Base-by-base conservation (phyloP, 2,888 invertebrate genomes). In the Apodemia mormo region DNA sequence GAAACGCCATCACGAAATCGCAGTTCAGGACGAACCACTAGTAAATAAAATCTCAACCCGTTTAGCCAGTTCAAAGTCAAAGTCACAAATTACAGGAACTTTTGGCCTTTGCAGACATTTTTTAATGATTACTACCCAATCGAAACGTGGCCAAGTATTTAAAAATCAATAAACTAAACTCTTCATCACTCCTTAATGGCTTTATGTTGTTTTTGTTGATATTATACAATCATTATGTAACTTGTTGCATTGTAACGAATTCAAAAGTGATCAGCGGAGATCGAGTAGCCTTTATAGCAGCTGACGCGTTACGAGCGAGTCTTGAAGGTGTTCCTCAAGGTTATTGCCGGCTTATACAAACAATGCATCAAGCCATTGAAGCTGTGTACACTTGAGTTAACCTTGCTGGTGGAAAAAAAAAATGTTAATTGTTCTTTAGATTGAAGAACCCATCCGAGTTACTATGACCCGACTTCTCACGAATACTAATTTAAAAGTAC, bases 231-330 rank as follows among this genome's bases (percentile, higher is more conserved):
- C 1, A 37, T 61, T 61, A 61, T 61, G 61, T 61, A 61, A 33
- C 61, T 33, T n/a, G 52, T 33, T 33, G 61, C 61, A 61, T 30
- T 61, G 33, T 61, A 33, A 61, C 61, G 61, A 61, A 30, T 33
- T 3, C 61, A 61, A 61, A 61, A 61, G 61, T 33, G 61, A 61
- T 61, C 61, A 30, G 14, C 12, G 61, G 61, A 61, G 71, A 75
- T 73, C 72, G 67, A 58, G 29, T 66, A 75, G 70, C 77, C 76
- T 76, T 70, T 73, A 70, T 67, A 69, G 30, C 67, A 73, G 75
- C 69, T 73, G 74, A 71, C 58, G 76, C 72, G 75, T 74, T 74
- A 70, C 76, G 76, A 58, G 71, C 76, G 43, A 73, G 74, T 69
- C 70, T 71, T 65, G 76, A 76, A 75, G 75, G 76, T 65, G 72